A percentile compares a stretch with the other conserved stretches of the same genome.
These are phyloP conservation scores for Sylvicola fuscatus DNA, from an alignment of 2,888 invertebrate species.

Conservation along the genomic window DNA sequence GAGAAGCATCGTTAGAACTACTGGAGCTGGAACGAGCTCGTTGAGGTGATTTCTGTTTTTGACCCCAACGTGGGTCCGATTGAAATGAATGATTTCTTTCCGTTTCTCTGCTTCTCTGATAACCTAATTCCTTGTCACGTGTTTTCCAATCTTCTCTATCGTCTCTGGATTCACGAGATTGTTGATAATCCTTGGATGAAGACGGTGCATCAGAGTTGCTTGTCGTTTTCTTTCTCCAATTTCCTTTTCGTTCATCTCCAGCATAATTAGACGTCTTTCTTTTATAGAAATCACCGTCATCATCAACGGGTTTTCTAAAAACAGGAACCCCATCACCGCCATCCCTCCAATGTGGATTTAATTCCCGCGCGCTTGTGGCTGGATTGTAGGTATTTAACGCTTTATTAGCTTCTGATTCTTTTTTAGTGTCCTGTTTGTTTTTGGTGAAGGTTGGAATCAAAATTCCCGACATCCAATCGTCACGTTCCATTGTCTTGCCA, in stretches of 20 bases:
- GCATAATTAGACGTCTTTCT: slow-evolving; percentile 3
- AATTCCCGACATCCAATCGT: slow-evolving; percentile 59
- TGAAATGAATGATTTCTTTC: too few species aligned
- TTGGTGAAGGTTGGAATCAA: slow-evolving; percentile 24
- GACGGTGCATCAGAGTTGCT: neutral
- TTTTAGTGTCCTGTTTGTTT: slow-evolving; percentile 21
- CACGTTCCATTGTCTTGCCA: slow-evolving; percentile 26
- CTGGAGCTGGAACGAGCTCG: neutral
- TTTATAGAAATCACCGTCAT: slow-evolving; percentile 11
- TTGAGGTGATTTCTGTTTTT: too few species aligned
- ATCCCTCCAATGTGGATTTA: slow-evolving; percentile 85
- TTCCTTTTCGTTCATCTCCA: slow-evolving; percentile 4
- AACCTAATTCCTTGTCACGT: too few species aligned
- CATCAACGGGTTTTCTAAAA: slow-evolving; percentile 22
- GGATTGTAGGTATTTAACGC: slow-evolving; percentile 42
- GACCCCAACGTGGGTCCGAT: too few species aligned
- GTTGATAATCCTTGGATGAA: neutral
- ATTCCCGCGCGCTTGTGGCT: slow-evolving; percentile 48
- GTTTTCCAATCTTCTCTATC: too few species aligned
- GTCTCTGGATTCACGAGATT: too few species aligned
- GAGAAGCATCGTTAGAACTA: neutral
- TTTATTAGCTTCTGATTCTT: slow-evolving; percentile 28
- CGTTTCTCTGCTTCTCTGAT: too few species aligned
- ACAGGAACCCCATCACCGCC: slow-evolving; percentile 69
- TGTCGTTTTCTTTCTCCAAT: slow-evolving; percentile 10